Evolutionary conservation across 2,797 vertebrate genomes (phyloP).

Genomic region (Fundulus diaphanus): DNA sequence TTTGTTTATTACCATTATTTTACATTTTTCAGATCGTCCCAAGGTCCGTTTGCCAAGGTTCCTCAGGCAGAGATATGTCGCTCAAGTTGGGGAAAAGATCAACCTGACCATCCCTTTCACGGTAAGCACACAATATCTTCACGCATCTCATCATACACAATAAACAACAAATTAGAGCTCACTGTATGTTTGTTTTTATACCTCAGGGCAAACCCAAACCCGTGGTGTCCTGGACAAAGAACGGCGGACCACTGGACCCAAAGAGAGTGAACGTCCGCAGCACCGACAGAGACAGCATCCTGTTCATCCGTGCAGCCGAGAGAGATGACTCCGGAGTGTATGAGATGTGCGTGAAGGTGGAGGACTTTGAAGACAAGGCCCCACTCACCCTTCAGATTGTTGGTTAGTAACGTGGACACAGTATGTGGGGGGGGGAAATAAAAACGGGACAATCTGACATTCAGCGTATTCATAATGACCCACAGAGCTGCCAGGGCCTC

Average conservation of each 20-base stretch:
- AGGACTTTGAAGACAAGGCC: conserved; percentile 89
- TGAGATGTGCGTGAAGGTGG: conserved; percentile 86
- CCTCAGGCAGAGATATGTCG: conserved; percentile 88
- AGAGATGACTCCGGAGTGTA: conserved; percentile 90
- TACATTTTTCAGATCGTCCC: conserved; percentile 84
- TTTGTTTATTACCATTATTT: neutral
- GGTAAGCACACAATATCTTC: conserved; percentile 71
- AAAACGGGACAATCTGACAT: neutral
- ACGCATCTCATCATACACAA: neutral
- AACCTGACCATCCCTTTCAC: conserved; percentile 95
- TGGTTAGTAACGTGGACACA: conserved; percentile 78
- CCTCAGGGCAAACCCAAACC: conserved; percentile 91
- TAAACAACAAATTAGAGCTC: neutral
- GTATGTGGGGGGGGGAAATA: neutral
- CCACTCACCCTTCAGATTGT: conserved; percentile 87
- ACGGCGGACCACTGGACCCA: conserved; percentile 83
- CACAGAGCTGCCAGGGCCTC: conserved; percentile 90
- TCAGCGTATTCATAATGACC: neutral
- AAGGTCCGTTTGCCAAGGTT: conserved; percentile 92
- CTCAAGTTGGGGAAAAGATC: conserved; percentile 84
- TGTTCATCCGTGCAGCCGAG: conserved; percentile 90
- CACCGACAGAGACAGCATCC: conserved; percentile 87
- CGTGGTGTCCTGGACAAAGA: conserved; percentile 87
- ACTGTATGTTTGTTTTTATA: neutral
- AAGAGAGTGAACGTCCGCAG: conserved; percentile 85